Base-by-base conservation (phyloP, 2,888 invertebrate species). In the Microctonus hyperodae region DNA sequence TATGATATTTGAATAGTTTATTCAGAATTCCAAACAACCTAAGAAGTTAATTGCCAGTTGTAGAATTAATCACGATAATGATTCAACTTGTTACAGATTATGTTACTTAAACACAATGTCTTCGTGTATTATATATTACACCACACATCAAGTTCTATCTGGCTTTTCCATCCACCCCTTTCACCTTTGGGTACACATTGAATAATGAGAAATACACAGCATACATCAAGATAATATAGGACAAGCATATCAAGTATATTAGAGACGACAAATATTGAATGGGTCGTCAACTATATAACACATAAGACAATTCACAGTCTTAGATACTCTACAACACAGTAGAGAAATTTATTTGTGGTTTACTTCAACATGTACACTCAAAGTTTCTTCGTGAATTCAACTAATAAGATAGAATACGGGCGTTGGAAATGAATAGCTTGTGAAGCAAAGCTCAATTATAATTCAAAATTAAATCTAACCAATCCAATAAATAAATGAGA, bases 221-320 rank as follows among this genome's bases (percentile, higher is more conserved):
- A 25, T 6, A 13, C n/a, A 25, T 37, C 53, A 62, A 13, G 51
- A 53, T 53, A 53, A 62, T 53, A 35, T 37, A 62, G 57, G 50
- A 37, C 67, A 62, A 63, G 58, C 50, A 63, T 57, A 58, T 50
- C 57, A 25, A 51, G 51, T 62, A 61, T 56, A 23, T 25, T 61
- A 25, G 31, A 35, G 48, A 50, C 44, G 25, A 44, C 61, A 55
- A 66, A 44, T 60, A 61, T 56, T 57, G 56, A 28, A 25, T 60
- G 25, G 23, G 35, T 57, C 20, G 3, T 35, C 22, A 57, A 7
- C 5, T 57, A 20, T n/a, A n/a, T 35, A 57, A 28, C 20, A 6
- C 16, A n/a, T 40, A 16, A 60, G 22, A 23, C 20, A 33, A 9
- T 16, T 31, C 40, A 16, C n/a, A 48, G 48, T 16, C 40, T 44